These are phyloP conservation scores for Nephrotoma flavescens DNA, from an alignment of 2,888 invertebrate species.

Conservation along the genomic window DNA sequence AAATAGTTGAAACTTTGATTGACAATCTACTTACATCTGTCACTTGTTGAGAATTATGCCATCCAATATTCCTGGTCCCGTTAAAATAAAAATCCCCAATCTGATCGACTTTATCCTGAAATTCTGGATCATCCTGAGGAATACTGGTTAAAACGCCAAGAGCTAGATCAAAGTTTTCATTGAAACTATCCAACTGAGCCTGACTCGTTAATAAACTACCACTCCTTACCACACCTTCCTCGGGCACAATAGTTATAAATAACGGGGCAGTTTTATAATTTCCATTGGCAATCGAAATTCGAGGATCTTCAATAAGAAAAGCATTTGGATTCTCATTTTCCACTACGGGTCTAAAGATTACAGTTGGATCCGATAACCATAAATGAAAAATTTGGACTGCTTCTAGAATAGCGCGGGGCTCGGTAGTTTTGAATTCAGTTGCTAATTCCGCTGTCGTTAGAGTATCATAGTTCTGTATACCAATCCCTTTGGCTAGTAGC, in stretches of 20 bases:
- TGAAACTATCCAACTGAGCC: not conserved
- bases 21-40: conserved; percentile 16
- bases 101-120: conserved; percentile 13
- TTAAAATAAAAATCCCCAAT: conserved; percentile 21
- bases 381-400: conserved; percentile 9
- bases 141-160: conserved; percentile 13
- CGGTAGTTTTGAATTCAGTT: conserved; percentile 25
- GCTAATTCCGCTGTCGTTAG: conserved; percentile 17
- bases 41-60: conserved; percentile 20
- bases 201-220: conserved; percentile 10
- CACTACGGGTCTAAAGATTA: not conserved
- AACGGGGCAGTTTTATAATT: conserved; percentile 26
- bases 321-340: conserved; percentile 15
- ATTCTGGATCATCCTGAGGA: not conserved
- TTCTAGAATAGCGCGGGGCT: conserved; percentile 18
- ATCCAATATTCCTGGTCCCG: conserved; percentile 19
- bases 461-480: conserved; percentile 22
- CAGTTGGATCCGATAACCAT: conserved; percentile 36
- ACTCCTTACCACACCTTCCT: conserved; percentile 29
- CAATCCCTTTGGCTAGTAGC: conserved; percentile 27
- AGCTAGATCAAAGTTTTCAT: conserved; percentile 16
- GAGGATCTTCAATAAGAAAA: conserved; percentile 27
- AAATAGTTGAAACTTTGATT: no score
- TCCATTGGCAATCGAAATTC: conserved; percentile 21
- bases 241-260: conserved; percentile 25